phyloP scores from a whole-genome alignment of 2,797 vertebrate species.

The Rhinogobio ventralis region DNA sequence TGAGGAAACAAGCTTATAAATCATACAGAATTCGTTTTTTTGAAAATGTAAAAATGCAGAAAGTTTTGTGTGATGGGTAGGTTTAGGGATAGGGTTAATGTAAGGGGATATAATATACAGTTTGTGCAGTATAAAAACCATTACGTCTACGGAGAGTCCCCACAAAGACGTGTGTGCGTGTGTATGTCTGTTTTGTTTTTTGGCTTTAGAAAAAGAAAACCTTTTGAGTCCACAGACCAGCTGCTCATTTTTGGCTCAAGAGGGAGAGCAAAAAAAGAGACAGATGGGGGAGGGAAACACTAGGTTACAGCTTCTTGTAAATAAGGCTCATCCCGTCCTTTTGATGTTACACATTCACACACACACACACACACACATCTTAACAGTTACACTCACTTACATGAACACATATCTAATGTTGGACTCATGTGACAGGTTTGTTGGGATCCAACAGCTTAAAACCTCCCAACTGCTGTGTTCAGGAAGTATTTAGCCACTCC shows the following conservation, averaged over 20 bases:
- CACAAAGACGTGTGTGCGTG: neutral
- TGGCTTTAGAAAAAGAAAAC: constrained; percentile 28
- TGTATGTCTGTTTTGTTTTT: neutral
- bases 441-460: neutral
- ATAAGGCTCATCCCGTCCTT: constrained; percentile 36
- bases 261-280: constrained; percentile 23
- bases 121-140: too few species aligned
- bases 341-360: constrained; percentile 28
- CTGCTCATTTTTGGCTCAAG: constrained; percentile 41
- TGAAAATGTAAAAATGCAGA: too few species aligned
- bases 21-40: too few species aligned
- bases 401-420: neutral
- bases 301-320: constrained; percentile 51
- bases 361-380: neutral
- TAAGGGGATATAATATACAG: too few species aligned
- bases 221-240: constrained; percentile 41
- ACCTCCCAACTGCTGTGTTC: neutral
- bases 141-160: too few species aligned
- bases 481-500: constrained; percentile 34
- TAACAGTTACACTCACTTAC: constrained; percentile 1
- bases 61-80: too few species aligned
- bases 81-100: too few species aligned
- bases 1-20: too few species aligned
- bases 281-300: constrained; percentile 33
- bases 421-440: constrained; percentile 3